These are phyloP conservation scores for Rhamphomyia laevipes DNA, from an alignment of 2,888 invertebrate genomes.

Conservation along the genomic window DNA sequence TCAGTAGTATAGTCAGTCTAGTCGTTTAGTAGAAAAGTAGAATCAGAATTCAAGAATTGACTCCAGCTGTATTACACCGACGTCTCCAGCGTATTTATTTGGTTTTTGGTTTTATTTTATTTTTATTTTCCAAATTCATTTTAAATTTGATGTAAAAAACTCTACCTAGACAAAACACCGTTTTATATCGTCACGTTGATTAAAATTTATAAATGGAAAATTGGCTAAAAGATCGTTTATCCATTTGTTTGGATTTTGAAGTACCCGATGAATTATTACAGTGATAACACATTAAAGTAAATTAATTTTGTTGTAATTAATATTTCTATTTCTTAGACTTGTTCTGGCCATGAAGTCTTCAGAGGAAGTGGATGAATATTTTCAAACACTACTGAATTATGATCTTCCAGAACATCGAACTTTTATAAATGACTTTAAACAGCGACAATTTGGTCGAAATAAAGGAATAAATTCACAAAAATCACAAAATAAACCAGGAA, in stretches of 20 bases:
- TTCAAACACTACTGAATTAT: slow-evolving; percentile 59
- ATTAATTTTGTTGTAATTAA: background rate
- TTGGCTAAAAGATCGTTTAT: slow-evolving; percentile 53
- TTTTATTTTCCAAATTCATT: too few species aligned
- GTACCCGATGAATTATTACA: slow-evolving; percentile 58
- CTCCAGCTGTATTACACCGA: too few species aligned
- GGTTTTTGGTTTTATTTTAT: too few species aligned
- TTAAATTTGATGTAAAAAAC: too few species aligned
- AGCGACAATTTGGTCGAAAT: slow-evolving; percentile 40
- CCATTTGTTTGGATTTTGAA: slow-evolving; percentile 52
- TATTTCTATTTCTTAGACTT: slow-evolving; percentile 42
- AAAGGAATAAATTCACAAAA: background rate
- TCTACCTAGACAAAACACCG: too few species aligned
- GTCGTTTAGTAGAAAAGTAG: too few species aligned
- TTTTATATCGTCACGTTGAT: too few species aligned
- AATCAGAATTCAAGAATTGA: too few species aligned
- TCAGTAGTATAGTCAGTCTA: too few species aligned
- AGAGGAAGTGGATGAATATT: slow-evolving; percentile 63
- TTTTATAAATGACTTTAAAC: slow-evolving; percentile 51
- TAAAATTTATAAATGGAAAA: slow-evolving; percentile 46
- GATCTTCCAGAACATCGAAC: slow-evolving; percentile 52
- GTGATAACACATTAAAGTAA: slow-evolving; percentile 36
- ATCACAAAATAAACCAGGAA: background rate
- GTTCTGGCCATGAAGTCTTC: slow-evolving; percentile 59
- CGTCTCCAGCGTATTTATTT: too few species aligned